A percentile compares a stretch with the other conserved stretches of the same genome.
Conservation (phyloP, 2,113 vertebrate genomes). For the Microcebus griseorufus region DNA sequence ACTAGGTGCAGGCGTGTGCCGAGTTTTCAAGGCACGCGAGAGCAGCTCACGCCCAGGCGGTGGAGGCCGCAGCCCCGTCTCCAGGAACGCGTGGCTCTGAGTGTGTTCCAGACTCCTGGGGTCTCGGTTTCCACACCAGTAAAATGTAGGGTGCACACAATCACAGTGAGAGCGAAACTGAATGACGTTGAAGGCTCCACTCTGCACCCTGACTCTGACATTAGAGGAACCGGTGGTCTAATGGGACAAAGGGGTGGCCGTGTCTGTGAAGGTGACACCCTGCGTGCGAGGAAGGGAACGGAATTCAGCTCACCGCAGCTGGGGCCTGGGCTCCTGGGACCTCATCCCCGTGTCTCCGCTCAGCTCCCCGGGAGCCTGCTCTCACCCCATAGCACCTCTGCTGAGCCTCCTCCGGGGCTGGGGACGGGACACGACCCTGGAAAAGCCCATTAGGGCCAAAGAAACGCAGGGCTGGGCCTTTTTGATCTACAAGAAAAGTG, state of each 20-base stretch:
- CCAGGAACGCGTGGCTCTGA: accelerated
- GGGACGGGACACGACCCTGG: background rate
- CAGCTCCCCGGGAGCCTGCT: background rate
- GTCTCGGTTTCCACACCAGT: background rate
- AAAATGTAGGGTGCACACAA: background rate
- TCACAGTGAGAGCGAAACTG: background rate
- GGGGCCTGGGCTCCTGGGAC: background rate
- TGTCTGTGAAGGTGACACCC: background rate
- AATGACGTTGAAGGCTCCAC: background rate
- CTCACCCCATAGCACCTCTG: background rate
- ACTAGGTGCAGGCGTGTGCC: background rate
- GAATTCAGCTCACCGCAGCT: background rate
- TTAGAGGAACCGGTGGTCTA: background rate
- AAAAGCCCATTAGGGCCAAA: background rate
- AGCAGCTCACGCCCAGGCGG: too few species aligned
- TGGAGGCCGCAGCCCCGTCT: background rate
- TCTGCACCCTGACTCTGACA: background rate
- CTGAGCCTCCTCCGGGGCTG: background rate
- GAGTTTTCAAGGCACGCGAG: too few species aligned
- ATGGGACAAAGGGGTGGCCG: background rate
- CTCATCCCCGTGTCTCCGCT: accelerated
- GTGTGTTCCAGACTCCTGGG: too few species aligned
- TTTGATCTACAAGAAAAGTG: background rate
- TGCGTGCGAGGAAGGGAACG: background rate
- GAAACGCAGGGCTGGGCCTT: background rate